A percentile compares a stretch with the other conserved stretches of the same genome.
These are phyloP conservation scores for Micromys minutus DNA, from an alignment of 2,113 vertebrate species.

Conservation along the genomic window DNA sequence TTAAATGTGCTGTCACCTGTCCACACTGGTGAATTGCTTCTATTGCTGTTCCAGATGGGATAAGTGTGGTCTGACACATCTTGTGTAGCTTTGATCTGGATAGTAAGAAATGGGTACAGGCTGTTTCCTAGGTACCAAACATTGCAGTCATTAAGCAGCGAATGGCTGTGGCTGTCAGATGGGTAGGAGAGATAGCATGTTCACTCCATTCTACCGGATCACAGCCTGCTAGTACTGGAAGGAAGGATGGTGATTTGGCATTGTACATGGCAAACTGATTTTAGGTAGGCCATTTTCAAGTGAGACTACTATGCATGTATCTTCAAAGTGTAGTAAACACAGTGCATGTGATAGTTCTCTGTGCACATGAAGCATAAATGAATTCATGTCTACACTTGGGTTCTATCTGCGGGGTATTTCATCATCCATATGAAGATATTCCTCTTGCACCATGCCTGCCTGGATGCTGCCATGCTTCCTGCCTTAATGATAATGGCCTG, in stretches of 20 bases:
- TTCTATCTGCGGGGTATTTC: too few relatives aligned
- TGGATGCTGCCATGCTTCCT: too few relatives aligned
- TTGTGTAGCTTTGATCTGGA: not conserved
- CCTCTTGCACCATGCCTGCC: too few relatives aligned
- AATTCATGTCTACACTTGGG: too few relatives aligned
- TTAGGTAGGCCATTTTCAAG: not conserved
- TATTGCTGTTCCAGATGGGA: not conserved
- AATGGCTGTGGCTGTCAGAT: conserved; percentile 14
- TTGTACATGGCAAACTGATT: not conserved
- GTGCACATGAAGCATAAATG: not conserved
- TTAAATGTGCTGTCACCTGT: not conserved
- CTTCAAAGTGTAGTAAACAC: not conserved
- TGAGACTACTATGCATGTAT: not conserved
- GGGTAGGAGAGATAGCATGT: not conserved
- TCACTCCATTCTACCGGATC: not conserved
- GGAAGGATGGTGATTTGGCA: not conserved
- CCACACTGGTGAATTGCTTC: not conserved
- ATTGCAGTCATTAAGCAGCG: not conserved
- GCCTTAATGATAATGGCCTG: too few relatives aligned
- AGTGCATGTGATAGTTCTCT: not conserved
- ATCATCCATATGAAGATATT: too few relatives aligned
- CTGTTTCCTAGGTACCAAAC: not conserved
- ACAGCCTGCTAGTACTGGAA: not conserved
- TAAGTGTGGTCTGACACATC: not conserved
- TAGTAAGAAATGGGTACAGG: not conserved